These are phyloP conservation scores for Loxodonta africana DNA, from an alignment of 2,113 vertebrate species.

Conservation along the genomic window DNA sequence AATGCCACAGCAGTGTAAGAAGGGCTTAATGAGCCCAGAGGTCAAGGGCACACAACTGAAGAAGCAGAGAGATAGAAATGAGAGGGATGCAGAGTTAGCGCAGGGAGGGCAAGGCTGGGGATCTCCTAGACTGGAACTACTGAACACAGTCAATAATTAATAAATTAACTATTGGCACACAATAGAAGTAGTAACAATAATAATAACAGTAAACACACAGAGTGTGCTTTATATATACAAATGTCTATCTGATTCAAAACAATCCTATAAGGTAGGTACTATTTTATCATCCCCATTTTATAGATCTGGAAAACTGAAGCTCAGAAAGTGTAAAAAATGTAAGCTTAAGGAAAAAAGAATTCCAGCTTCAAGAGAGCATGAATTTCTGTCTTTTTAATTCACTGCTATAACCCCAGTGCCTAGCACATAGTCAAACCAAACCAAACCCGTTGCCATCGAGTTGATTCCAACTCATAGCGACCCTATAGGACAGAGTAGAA, in stretches of 20 bases:
- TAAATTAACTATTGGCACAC: not conserved
- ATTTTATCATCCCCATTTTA: slow-evolving; percentile 7
- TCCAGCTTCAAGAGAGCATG: no score
- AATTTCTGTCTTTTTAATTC: no score
- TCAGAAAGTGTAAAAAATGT: not conserved
- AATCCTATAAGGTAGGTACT: not conserved
- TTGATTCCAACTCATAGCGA: no score
- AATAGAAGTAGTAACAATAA: not conserved
- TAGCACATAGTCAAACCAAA: not conserved
- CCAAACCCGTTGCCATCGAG: no score
- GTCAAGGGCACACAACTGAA: not conserved
- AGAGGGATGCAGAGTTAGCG: not conserved
- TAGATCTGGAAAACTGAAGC: not conserved
- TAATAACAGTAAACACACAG: not conserved
- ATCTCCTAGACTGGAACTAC: not conserved
- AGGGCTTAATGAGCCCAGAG: not conserved
- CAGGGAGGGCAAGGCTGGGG: not conserved
- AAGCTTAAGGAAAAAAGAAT: not conserved
- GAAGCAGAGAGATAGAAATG: not conserved
- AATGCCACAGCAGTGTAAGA: not conserved
- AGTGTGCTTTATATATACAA: not conserved
- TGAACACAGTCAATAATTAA: not conserved
- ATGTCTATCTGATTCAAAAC: not conserved
- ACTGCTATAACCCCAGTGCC: no score
- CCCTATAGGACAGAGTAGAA: no score